phyloP scores from a whole-genome alignment of 2,797 vertebrate species.

The Sebastes nivosus region DNA sequence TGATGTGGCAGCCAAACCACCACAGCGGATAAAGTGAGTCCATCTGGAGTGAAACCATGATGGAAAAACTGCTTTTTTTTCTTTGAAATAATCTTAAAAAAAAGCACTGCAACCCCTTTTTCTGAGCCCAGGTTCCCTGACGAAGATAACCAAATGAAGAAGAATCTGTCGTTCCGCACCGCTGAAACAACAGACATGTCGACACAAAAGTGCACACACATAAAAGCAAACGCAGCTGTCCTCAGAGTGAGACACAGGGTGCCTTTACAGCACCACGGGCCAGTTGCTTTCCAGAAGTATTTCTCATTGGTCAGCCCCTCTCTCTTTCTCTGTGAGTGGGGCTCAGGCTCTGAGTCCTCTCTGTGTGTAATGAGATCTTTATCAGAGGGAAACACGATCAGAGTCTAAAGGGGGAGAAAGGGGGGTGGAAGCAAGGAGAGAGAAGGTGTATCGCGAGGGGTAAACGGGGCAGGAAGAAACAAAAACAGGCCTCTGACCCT shows the following conservation, averaged over 20 bases:
- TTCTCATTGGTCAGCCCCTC: conserved; percentile 66
- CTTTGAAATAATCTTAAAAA: conserved; percentile 46
- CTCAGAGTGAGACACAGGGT: conserved; percentile 65
- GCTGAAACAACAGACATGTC: conserved; percentile 75
- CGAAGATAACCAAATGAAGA: conserved; percentile 69
- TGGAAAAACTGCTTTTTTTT: conserved; percentile 63
- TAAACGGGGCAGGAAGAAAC: conserved; percentile 48
- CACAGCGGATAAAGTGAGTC: conserved; percentile 70
- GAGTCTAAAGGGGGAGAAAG: conserved; percentile 53
- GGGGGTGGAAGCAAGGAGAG: conserved; percentile 32
- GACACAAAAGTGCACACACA: conserved; percentile 56
- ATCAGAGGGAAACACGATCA: conserved; percentile 81
- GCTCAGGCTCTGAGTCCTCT: conserved; percentile 77
- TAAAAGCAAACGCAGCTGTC: conserved; percentile 79
- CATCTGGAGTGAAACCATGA: conserved; percentile 63
- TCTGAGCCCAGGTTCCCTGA: conserved; percentile 69
- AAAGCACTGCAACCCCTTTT: conserved; percentile 29
- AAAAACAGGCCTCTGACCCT: conserved; percentile 70
- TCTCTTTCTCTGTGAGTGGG: conserved; percentile 62
- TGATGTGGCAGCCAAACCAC: conserved; percentile 75
- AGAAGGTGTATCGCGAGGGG: conserved; percentile 58
- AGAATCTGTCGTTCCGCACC: conserved; percentile 61
- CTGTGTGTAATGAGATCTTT: conserved; percentile 84
- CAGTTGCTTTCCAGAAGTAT: conserved; percentile 76
- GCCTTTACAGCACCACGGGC: conserved; percentile 65